These are phyloP conservation scores for Alviniconcha marisindica DNA, from an alignment of 1,140 invertebrate genomes.

Conservation along the genomic window DNA sequence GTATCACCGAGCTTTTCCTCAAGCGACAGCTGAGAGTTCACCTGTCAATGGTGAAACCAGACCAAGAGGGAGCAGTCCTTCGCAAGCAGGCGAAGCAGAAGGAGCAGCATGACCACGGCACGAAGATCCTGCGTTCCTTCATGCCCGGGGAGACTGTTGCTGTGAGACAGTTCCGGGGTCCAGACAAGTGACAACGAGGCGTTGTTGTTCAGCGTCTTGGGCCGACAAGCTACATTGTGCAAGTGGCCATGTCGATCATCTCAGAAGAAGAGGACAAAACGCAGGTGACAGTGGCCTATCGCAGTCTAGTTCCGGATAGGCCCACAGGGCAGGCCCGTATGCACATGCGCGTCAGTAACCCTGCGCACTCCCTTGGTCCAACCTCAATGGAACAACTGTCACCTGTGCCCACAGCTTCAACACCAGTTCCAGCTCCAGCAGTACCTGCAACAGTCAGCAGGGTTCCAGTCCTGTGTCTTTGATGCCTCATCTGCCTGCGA, in stretches of 20 bases:
- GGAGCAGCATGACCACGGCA: constrained; percentile 2
- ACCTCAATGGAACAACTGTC: background rate
- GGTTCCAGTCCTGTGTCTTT: too few relatives aligned
- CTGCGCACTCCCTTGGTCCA: background rate
- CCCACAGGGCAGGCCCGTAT: background rate
- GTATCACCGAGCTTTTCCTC: background rate
- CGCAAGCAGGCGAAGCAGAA: background rate
- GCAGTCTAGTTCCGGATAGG: background rate
- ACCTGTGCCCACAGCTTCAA: background rate
- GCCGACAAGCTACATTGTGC: background rate
- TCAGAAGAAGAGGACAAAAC: background rate
- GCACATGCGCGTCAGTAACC: constrained; percentile 12
- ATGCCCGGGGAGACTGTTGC: background rate
- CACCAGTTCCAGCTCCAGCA: background rate
- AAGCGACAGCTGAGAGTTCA: background rate
- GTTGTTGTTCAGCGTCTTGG: background rate
- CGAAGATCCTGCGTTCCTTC: background rate
- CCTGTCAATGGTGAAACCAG: background rate
- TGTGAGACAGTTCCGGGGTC: background rate
- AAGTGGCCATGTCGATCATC: background rate
- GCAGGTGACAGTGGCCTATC: background rate
- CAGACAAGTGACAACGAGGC: background rate
- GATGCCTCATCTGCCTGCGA: too few relatives aligned
- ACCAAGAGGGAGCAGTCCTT: background rate
- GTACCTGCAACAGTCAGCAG: background rate